Percentiles rank a stretch among this genome's conserved stretches.
Conservation (phyloP, 1,140 invertebrate species). For the Pemphigus obesinymphae region DNA sequence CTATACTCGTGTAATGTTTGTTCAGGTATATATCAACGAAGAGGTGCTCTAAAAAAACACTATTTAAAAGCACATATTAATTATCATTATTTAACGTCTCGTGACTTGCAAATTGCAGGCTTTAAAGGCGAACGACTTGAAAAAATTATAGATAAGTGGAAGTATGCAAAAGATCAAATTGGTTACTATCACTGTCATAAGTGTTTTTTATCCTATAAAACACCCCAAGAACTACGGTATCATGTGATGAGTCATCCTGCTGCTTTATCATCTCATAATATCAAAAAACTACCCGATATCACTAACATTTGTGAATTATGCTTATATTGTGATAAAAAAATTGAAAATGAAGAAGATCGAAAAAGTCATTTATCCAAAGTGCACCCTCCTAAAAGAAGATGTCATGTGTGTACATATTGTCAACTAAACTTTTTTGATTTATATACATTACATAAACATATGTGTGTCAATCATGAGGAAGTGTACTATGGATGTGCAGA, state of each 20-base stretch:
- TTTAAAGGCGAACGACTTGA: slow-evolving; percentile 24
- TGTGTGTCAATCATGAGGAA: slow-evolving; percentile 43
- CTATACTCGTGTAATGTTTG: slow-evolving; percentile 57
- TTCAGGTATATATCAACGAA: slow-evolving; percentile 53
- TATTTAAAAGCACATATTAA: slow-evolving; percentile 57
- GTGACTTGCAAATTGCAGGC: slow-evolving; percentile 49
- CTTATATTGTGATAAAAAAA: slow-evolving; percentile 47
- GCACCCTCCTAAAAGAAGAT: slow-evolving; percentile 46
- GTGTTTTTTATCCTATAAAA: slow-evolving; percentile 51
- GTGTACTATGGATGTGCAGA: slow-evolving; percentile 45
- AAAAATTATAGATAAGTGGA: neutral
- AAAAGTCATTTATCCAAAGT: slow-evolving; percentile 45
- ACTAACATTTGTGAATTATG: slow-evolving; percentile 42
- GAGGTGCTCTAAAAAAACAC: slow-evolving; percentile 58
- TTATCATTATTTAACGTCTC: slow-evolving; percentile 53
- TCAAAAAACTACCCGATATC: slow-evolving; percentile 35
- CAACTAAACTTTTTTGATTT: slow-evolving; percentile 44
- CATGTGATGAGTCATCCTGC: slow-evolving; percentile 49
- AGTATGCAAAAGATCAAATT: neutral
- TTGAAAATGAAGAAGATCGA: slow-evolving; percentile 43
- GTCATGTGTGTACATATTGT: slow-evolving; percentile 46
- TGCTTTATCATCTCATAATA: slow-evolving; percentile 18
- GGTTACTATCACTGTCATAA: slow-evolving; percentile 52
- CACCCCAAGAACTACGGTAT: slow-evolving; percentile 49
- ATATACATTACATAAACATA: slow-evolving; percentile 45